Evolutionary conservation across 2,113 vertebrate genomes (phyloP).

Genomic region (Xenopus borealis): DNA sequence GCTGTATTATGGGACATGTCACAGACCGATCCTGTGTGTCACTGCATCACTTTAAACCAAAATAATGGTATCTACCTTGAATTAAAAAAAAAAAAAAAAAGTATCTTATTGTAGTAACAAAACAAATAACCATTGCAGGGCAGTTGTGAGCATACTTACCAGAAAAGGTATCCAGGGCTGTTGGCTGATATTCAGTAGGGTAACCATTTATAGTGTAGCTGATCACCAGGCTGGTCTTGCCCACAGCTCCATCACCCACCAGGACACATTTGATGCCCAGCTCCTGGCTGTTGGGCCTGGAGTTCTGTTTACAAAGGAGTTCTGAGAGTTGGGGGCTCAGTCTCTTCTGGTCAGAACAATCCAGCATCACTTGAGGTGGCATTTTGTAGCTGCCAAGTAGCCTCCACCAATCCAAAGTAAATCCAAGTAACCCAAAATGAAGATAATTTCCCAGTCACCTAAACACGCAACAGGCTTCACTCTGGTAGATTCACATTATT

Average conservation of each 20-base stretch:
- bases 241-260: constrained; percentile 83
- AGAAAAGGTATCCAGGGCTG: constrained; percentile 83
- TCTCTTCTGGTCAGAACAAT: constrained; percentile 71
- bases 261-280: constrained; percentile 82
- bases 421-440: background rate
- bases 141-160: constrained; percentile 58
- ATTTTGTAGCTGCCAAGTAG: constrained; percentile 52
- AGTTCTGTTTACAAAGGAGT: constrained; percentile 56
- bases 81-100: too few species aligned
- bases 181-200: constrained; percentile 82
- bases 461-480: background rate
- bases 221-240: constrained; percentile 85
- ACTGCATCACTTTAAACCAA: too few species aligned
- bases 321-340: constrained; percentile 60
- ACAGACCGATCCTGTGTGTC: too few species aligned
- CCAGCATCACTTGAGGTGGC: constrained; percentile 79
- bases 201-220: constrained; percentile 88
- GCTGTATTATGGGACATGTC: too few species aligned
- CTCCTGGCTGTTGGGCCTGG: constrained; percentile 71
- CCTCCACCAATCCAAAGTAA: background rate
- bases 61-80: too few species aligned
- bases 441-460: too few species aligned
- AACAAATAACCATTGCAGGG: too few species aligned
- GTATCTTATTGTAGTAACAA: too few species aligned
- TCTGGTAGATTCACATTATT: background rate